Conservation (phyloP, 2,888 invertebrate species). For the Hymenopus coronatus region DNA sequence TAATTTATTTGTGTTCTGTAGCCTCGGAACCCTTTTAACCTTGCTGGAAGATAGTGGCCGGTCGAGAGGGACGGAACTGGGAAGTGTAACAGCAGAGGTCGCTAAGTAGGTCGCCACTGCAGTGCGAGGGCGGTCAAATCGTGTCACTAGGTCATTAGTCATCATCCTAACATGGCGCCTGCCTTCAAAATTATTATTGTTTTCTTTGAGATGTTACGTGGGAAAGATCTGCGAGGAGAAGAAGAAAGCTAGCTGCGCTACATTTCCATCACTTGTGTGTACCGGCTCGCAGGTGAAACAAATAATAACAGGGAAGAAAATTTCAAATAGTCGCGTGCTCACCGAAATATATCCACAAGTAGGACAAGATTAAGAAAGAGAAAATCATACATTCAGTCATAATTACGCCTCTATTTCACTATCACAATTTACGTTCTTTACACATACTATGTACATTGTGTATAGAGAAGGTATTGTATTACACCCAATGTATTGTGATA, state of each 20-base stretch:
- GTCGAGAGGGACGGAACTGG: not conserved
- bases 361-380: not conserved
- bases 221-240: not conserved
- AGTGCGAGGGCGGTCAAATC: not conserved
- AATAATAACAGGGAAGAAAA: not conserved
- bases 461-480: no score
- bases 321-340: not conserved
- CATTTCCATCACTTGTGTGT: not conserved
- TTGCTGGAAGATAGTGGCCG: not conserved
- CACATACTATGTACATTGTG: no score
- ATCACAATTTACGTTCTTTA: no score
- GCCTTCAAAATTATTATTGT: not conserved
- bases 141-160: conserved; percentile 17
- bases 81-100: not conserved
- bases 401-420: no score
- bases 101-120: not conserved
- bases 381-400: no score
- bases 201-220: not conserved
- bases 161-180: not conserved
- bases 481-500: no score
- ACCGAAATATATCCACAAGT: not conserved
- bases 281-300: not conserved
- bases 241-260: not conserved
- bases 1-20: not conserved
- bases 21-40: not conserved